Base-by-base conservation (phyloP, 2,888 invertebrate species). In the Bellardia pandia region DNA sequence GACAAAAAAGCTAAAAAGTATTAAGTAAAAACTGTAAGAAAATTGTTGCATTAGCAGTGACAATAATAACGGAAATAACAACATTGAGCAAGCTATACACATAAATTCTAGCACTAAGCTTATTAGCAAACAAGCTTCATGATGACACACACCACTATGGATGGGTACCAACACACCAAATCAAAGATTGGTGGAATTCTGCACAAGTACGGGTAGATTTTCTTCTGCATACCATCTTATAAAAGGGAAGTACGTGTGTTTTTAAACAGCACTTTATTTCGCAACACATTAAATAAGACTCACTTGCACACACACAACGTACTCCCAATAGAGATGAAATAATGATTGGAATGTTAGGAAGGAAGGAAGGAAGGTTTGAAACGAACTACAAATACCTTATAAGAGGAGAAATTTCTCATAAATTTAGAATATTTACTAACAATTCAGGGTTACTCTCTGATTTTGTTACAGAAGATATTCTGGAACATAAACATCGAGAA, bases 1-100 rank as follows among this genome's bases (percentile, higher is more conserved):
- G 51, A 69, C 42, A 23, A 13, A 62, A 64, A 5, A 62, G 5
- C 8, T 42, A 37, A 64, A 23, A 23, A 60, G 37, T 3, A 76
- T 51, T 3, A 64, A 75, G 58, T 69, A 81, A 68, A 84, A 84
- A 74, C 78, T 78, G 72, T 60, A 80, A 75, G 48, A 33, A 81
- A 84, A 81, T 84, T 81, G 83, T 80, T 86, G 85, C 85, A 88
- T 62, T 37, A 66, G 37, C 66, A 40, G 45, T 2, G 13, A 45
- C 45, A 45, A 45, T 7, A 45, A 45, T 0, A 51, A 14, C 3
- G n/a, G 14, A 13, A 51, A 51, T 14, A 58, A 42, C 74, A 75
- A 58, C 16, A 53, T 16, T 53, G 33, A 53, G 37, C 16, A 33
- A 37, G 37, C 37, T 37, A 37, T 14, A 42, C 11, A 23, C 33